phyloP scores from a whole-genome alignment of 1,140 invertebrate genomes.

The Phocides pigmalion region DNA sequence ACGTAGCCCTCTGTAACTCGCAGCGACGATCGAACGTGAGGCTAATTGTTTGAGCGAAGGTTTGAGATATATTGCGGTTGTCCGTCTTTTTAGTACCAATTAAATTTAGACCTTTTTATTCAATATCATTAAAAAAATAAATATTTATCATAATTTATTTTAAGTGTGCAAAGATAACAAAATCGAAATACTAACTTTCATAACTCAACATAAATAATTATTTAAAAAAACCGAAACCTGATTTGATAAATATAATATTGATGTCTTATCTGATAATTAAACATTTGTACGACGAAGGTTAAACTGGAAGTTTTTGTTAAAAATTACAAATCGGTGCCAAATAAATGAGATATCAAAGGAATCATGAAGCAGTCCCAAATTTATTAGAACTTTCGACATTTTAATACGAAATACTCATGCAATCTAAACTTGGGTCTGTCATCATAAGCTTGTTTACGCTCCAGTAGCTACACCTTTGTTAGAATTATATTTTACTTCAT shows the following conservation, averaged over 20 bases:
- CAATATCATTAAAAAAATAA: neutral
- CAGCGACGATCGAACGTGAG: too few species aligned
- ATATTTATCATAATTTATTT: too few species aligned
- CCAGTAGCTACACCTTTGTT: neutral
- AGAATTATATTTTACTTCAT: slow-evolving; percentile 3
- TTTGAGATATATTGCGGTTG: too few species aligned
- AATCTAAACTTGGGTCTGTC: slow-evolving; percentile 11
- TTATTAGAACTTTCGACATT: slow-evolving; percentile 12
- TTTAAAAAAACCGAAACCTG: too few species aligned
- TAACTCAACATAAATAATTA: neutral
- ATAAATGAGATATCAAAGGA: slow-evolving; percentile 7
- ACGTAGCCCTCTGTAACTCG: too few species aligned
- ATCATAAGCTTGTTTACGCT: slow-evolving; percentile 19
- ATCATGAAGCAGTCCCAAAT: slow-evolving; percentile 6
- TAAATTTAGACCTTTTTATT: too few species aligned
- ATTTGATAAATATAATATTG: neutral
- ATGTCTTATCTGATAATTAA: slow-evolving; percentile 1
- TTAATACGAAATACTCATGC: slow-evolving; percentile 6
- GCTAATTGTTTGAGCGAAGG: too few species aligned
- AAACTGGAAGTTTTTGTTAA: slow-evolving; percentile 9
- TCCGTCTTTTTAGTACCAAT: too few species aligned
- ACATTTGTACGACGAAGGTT: slow-evolving; percentile 4
- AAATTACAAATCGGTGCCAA: slow-evolving; percentile 10
- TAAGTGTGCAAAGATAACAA: too few species aligned
- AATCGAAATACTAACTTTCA: neutral